phyloP scores from a whole-genome alignment of 2,888 invertebrate species.

The Strigamia maritima region DNA sequence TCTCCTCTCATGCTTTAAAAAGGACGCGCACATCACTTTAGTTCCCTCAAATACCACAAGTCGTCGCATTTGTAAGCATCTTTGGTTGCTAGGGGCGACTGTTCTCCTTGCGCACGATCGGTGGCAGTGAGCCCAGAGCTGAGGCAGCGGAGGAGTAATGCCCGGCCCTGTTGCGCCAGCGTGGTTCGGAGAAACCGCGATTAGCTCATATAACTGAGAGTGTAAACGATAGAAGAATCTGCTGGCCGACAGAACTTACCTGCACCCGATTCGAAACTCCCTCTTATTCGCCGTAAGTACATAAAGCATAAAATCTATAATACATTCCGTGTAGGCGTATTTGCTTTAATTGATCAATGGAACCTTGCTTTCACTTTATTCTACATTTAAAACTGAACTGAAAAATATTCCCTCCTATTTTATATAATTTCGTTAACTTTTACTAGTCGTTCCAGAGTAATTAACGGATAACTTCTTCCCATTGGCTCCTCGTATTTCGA shows the following conservation, averaged over 20 bases:
- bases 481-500: neutral
- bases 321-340: neutral
- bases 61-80: slow-evolving; percentile 2
- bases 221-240: neutral
- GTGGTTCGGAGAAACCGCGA: slow-evolving; percentile 16
- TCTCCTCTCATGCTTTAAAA: neutral
- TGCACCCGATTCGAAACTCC: neutral
- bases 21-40: neutral
- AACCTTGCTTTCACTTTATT: neutral
- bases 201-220: neutral
- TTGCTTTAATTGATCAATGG: neutral
- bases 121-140: slow-evolving; percentile 15
- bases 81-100: neutral
- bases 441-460: neutral
- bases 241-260: neutral
- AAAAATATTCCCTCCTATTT: too few relatives aligned
- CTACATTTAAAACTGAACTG: neutral
- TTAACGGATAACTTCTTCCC: neutral
- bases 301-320: neutral
- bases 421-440: neutral
- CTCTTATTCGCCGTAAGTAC: neutral
- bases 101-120: slow-evolving; percentile 16
- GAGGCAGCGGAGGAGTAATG: slow-evolving; percentile 23
- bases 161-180: slow-evolving; percentile 23
- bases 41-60: neutral